A percentile compares a stretch with the other conserved stretches of the same genome.
Evolutionary conservation across 2,797 vertebrate genomes (phyloP).

Genomic region (Alauda arvensis): DNA sequence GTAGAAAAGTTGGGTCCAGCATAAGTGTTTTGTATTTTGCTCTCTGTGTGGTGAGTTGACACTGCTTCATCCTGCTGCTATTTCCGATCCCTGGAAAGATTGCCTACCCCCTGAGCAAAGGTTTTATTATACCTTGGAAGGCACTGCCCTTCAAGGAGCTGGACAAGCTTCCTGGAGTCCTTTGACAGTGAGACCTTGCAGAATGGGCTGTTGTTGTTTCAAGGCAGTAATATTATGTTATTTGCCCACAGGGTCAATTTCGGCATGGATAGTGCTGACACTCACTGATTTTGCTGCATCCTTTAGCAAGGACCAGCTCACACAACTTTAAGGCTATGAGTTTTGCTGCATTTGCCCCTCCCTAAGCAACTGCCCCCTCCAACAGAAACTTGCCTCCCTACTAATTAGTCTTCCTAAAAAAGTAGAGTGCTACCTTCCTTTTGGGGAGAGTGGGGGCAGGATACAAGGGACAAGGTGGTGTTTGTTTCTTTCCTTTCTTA

Average conservation of each 20-base stretch:
- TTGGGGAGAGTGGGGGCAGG: neutral
- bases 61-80: rapidly evolving
- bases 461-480: rapidly evolving
- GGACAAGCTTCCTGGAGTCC: neutral
- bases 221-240: neutral
- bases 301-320: neutral
- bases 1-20: neutral
- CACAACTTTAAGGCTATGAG: neutral
- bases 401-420: neutral
- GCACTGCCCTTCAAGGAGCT: neutral
- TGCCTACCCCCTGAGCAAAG: neutral
- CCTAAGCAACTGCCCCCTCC: neutral
- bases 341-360: neutral
- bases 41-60: neutral
- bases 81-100: neutral
- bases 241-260: rapidly evolving
- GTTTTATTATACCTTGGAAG: neutral
- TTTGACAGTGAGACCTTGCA: neutral
- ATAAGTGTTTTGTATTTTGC: neutral
- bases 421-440: neutral
- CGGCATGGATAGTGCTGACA: neutral
- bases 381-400: neutral
- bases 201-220: neutral
- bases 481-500: neutral
- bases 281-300: neutral